These are phyloP conservation scores for Seriola aureovittata DNA, from an alignment of 2,113 vertebrate species.

Conservation along the genomic window DNA sequence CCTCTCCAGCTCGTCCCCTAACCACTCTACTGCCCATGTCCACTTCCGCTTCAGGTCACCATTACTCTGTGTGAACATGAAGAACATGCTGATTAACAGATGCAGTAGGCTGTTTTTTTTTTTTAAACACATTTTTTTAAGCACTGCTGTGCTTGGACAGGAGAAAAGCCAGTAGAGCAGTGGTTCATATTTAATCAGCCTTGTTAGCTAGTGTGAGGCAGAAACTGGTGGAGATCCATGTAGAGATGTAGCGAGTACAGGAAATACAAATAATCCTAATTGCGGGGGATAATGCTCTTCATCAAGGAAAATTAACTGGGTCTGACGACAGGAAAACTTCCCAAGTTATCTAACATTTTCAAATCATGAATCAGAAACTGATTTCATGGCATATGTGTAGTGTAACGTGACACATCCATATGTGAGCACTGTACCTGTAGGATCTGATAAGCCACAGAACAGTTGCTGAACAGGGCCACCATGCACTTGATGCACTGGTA, in stretches of 20 bases:
- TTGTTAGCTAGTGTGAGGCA: not conserved
- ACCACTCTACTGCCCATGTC: conserved; percentile 99
- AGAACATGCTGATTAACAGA: not conserved
- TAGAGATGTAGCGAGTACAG: too few species aligned
- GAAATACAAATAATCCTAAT: too few species aligned
- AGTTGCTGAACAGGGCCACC: conserved; percentile 99
- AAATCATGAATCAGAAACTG: too few species aligned
- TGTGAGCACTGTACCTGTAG: conserved; percentile 88
- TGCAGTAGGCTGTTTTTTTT: not conserved
- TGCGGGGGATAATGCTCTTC: too few species aligned
- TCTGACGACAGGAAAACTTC: not conserved
- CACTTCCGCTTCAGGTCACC: conserved; percentile 99
- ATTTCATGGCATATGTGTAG: not conserved
- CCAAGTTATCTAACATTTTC: too few species aligned
- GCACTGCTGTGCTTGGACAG: not conserved
- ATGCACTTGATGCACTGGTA: conserved; percentile 99
- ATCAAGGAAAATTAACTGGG: too few species aligned
- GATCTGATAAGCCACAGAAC: conserved; percentile 98
- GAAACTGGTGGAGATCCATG: not conserved
- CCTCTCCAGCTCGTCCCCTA: conserved; percentile 97
- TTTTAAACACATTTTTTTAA: not conserved
- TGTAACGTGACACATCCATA: not conserved
- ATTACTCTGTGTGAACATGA: conserved; percentile 89
- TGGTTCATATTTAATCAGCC: not conserved
- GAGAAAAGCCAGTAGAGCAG: not conserved